Evolutionary conservation across 2,113 vertebrate genomes (phyloP).

Genomic region (Actinemys pallida): DNA sequence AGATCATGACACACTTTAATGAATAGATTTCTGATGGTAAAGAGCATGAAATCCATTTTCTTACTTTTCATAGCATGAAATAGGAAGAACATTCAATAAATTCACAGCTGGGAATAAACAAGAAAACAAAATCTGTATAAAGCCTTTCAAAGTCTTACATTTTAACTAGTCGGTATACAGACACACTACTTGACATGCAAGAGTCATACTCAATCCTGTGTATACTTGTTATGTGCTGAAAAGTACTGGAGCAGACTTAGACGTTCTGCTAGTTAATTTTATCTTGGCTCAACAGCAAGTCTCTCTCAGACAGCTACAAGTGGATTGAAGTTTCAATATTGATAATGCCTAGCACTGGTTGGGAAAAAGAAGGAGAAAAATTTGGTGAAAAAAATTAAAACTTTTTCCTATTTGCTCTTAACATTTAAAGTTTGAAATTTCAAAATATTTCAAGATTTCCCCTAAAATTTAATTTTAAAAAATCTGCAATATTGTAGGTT

Average conservation of each 20-base stretch:
- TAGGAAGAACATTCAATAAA: background rate
- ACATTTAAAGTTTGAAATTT: background rate
- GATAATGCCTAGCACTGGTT: background rate
- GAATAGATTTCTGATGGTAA: background rate
- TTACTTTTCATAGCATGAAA: background rate
- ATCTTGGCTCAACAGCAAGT: background rate
- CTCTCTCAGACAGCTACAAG: rapidly evolving
- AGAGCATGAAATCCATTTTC: background rate
- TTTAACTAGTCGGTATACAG: background rate
- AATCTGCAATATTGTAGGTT: background rate
- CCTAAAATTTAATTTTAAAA: background rate
- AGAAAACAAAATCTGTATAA: background rate
- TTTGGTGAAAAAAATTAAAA: background rate
- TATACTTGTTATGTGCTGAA: background rate
- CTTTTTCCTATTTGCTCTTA: background rate
- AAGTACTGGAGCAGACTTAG: background rate
- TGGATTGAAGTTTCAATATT: background rate
- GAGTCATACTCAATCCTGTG: background rate
- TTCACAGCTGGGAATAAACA: background rate
- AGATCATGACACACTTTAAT: rapidly evolving
- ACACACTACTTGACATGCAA: background rate
- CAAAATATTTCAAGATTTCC: background rate
- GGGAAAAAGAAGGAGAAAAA: background rate
- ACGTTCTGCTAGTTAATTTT: background rate
- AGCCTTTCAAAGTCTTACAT: background rate